phyloP scores from a whole-genome alignment of 2,888 invertebrate genomes.

The Gortyna flavago region DNA sequence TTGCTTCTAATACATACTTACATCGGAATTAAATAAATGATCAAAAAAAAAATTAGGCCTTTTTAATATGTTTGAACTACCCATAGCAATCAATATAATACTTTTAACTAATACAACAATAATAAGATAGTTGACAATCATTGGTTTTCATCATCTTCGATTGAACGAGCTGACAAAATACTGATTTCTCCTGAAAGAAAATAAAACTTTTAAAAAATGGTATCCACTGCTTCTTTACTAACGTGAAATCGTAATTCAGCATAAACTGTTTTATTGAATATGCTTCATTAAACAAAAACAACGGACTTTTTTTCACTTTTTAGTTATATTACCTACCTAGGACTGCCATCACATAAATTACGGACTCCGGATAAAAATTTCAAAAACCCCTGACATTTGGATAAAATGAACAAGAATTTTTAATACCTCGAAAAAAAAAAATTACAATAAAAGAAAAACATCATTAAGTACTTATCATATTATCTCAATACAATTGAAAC shows the following conservation, averaged over 20 bases:
- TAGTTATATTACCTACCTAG: too few species aligned
- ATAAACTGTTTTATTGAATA: background rate
- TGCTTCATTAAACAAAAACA: background rate
- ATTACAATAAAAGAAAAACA: too few species aligned
- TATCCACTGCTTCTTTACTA: background rate
- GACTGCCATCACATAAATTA: background rate
- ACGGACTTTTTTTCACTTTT: background rate
- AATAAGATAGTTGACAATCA: background rate
- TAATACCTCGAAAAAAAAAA: too few species aligned
- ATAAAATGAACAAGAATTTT: too few species aligned
- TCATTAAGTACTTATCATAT: too few species aligned
- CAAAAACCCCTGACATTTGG: too few species aligned
- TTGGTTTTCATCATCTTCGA: constrained; percentile 27
- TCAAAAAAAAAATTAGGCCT: background rate
- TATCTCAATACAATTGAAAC: too few species aligned
- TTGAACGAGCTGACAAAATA: constrained; percentile 24
- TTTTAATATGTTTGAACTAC: background rate
- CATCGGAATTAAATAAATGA: background rate
- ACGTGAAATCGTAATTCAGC: background rate
- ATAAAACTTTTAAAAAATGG: background rate
- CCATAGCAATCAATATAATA: background rate
- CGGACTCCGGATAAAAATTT: too few species aligned
- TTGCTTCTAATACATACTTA: background rate
- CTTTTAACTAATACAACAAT: background rate
- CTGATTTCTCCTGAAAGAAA: constrained; percentile 22